phyloP scores from a whole-genome alignment of 1,140 invertebrate species.

The Tachypleus tridentatus region DNA sequence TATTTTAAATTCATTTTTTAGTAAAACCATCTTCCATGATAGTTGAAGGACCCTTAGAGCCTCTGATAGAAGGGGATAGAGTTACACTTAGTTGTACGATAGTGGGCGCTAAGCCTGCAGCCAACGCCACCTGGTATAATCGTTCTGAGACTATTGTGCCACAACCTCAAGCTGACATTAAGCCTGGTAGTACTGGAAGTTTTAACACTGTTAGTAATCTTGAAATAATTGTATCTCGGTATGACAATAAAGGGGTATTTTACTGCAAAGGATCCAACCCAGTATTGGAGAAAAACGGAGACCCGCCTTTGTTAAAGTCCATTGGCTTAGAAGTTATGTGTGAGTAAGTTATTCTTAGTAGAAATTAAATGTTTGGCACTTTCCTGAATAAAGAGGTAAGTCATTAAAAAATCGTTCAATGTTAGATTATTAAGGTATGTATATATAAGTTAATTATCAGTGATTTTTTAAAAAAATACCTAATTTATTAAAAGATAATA shows the following conservation, averaged over 20 bases:
- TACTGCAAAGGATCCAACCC: slow-evolving; percentile 24
- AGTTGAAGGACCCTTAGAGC: slow-evolving; percentile 30
- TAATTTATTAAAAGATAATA: no score
- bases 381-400: no score
- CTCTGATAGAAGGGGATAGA: slow-evolving; percentile 60
- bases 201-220: slow-evolving; percentile 19
- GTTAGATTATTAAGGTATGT: no score
- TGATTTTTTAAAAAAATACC: no score
- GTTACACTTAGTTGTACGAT: slow-evolving; percentile 62
- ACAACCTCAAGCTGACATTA: slow-evolving; percentile 2
- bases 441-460: no score
- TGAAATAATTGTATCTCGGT: slow-evolving; percentile 19
- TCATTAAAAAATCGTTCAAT: no score
- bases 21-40: slow-evolving; percentile 18
- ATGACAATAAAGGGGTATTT: slow-evolving; percentile 23
- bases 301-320: slow-evolving; percentile 19
- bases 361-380: no score
- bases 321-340: slow-evolving; percentile 21
- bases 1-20: slow-evolving; percentile 1
- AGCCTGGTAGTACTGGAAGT: slow-evolving; percentile 11
- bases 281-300: slow-evolving; percentile 20
- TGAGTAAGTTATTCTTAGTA: slow-evolving; percentile 12
- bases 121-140: slow-evolving; percentile 72
- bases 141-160: slow-evolving; percentile 40
- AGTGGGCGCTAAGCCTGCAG: slow-evolving; percentile 61